Evolutionary conservation across 2,797 vertebrate species (phyloP).

Genomic region (Eremophila alpestris): DNA sequence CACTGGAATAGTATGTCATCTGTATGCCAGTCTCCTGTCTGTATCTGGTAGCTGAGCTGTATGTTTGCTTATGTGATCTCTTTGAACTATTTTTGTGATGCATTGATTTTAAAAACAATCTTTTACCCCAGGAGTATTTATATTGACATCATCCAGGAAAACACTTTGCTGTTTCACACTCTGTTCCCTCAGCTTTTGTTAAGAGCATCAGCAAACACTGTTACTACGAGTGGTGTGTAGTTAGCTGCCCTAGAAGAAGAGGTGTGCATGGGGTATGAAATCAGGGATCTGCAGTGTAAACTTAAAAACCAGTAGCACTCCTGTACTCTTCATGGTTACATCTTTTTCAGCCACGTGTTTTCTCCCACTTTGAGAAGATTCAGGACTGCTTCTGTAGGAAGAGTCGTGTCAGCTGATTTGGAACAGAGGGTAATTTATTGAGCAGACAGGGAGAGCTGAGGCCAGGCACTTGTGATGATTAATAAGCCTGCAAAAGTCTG

Average conservation of each 20-base stretch:
- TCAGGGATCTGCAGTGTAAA: background rate
- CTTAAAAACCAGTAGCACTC: background rate
- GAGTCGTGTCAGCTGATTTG: background rate
- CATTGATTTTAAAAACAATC: background rate
- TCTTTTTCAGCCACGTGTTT: background rate
- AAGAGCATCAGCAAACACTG: background rate
- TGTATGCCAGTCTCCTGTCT: background rate
- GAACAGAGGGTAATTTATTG: background rate
- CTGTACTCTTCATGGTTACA: background rate
- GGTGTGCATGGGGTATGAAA: background rate
- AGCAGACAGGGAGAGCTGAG: background rate
- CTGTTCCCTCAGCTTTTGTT: background rate
- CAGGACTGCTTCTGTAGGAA: background rate
- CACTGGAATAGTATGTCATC: background rate
- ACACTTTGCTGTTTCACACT: background rate
- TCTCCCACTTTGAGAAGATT: background rate
- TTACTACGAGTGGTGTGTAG: background rate
- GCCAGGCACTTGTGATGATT: background rate
- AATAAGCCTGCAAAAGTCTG: background rate
- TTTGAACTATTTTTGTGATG: background rate
- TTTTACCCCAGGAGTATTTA: background rate
- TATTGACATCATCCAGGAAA: background rate
- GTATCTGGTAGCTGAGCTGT: background rate
- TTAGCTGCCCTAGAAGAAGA: background rate
- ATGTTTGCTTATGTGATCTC: background rate